Evolutionary conservation across 2,888 invertebrate genomes (phyloP).

Genomic region (Archips xylosteana): DNA sequence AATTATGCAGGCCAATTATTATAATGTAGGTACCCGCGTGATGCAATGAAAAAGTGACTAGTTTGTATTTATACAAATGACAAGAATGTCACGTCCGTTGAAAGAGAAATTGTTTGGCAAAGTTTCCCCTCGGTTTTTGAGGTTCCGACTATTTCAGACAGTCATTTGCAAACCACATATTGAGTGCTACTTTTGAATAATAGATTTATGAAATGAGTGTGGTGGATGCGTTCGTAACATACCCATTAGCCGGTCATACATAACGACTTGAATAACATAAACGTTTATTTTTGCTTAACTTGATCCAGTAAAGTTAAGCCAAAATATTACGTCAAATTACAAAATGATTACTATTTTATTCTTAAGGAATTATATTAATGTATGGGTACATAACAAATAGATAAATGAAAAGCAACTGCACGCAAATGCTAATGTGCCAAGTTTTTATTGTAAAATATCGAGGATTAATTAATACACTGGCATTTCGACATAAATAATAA

Average conservation of each 20-base stretch:
- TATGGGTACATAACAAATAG: no score
- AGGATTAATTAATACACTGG: no score
- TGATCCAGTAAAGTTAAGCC: not conserved
- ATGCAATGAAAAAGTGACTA: conserved; percentile 59
- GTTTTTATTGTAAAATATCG: no score
- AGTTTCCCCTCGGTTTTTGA: conserved; percentile 57
- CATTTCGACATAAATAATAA: no score
- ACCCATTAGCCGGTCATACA: not conserved
- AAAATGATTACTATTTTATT: no score
- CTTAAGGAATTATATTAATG: no score
- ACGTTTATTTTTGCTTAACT: not conserved
- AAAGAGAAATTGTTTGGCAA: conserved; percentile 71
- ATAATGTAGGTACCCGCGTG: conserved; percentile 56
- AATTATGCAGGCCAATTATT: conserved; percentile 62
- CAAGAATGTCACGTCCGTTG: conserved; percentile 53
- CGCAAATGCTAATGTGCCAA: no score
- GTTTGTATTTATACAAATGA: conserved; percentile 56
- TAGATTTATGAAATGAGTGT: conserved; percentile 6
- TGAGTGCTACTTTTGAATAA: conserved; percentile 12
- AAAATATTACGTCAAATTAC: not conserved
- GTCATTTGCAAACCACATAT: conserved; percentile 37
- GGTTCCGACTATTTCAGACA: conserved; percentile 45
- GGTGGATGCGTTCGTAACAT: not conserved
- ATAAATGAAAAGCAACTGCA: no score
- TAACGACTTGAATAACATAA: not conserved